A percentile compares a stretch with the other conserved stretches of the same genome.
Evolutionary conservation across 1,140 invertebrate species (phyloP).

Genomic region (Luehdorfia chinensis): DNA sequence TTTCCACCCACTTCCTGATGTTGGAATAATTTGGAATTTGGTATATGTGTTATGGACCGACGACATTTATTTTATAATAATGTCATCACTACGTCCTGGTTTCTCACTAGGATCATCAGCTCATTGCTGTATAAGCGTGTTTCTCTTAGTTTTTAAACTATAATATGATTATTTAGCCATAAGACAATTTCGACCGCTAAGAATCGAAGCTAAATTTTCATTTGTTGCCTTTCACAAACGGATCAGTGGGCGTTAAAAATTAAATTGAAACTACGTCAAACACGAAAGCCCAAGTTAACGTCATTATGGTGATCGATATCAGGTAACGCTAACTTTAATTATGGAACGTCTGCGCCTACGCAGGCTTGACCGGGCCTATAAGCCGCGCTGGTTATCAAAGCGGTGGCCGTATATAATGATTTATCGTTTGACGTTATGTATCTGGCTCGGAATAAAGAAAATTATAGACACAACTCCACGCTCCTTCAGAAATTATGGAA

Average conservation of each 20-base stretch:
- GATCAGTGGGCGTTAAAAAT: constrained; percentile 17
- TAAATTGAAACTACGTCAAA: constrained; percentile 19
- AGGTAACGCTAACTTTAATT: constrained; percentile 16
- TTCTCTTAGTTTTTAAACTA: too few relatives aligned
- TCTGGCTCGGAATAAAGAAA: constrained; percentile 12
- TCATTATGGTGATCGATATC: constrained; percentile 17
- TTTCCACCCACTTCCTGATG: too few relatives aligned
- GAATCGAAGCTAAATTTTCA: constrained; percentile 6
- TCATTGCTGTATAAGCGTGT: too few relatives aligned
- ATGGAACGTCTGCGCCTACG: constrained; percentile 15
- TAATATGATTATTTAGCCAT: too few relatives aligned
- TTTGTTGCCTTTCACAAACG: constrained; percentile 1
- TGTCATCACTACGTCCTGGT: too few relatives aligned
- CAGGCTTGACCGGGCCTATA: constrained; percentile 12
- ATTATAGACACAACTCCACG: constrained; percentile 10
- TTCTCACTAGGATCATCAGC: too few relatives aligned
- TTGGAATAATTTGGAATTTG: too few relatives aligned
- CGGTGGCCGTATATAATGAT: constrained; percentile 19
- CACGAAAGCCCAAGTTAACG: constrained; percentile 16
- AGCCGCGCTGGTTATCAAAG: constrained; percentile 20
- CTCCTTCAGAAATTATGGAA: neutral
- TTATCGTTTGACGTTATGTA: constrained; percentile 14
- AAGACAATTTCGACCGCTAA: too few relatives aligned
- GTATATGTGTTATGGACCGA: too few relatives aligned
- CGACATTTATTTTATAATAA: too few relatives aligned